Percentiles rank a stretch among this genome's conserved stretches.
Conservation (phyloP, 1,140 invertebrate genomes). For the Dermatophagoides farinae region DNA sequence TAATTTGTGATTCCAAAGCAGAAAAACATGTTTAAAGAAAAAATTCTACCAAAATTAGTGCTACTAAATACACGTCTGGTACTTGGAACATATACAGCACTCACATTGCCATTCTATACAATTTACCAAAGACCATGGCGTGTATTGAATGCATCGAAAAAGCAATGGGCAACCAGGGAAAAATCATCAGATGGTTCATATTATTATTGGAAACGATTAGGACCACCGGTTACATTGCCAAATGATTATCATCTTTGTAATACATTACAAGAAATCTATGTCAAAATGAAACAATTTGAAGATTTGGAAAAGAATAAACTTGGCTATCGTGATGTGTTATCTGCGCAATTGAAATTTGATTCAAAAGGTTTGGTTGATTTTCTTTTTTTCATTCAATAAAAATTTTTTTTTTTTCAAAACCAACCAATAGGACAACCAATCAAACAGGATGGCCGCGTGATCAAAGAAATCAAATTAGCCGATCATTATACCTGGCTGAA, state of each 20-base stretch:
- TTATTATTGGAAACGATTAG: not conserved
- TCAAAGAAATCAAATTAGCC: constrained; percentile 5
- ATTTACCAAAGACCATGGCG: constrained; percentile 62
- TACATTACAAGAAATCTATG: not conserved
- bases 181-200: not conserved
- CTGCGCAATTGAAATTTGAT: not conserved
- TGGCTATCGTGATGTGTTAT: not conserved
- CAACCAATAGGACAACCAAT: not conserved
- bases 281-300: not conserved
- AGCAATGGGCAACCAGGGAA: not conserved
- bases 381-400: not conserved
- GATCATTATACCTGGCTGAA: constrained; percentile 70
- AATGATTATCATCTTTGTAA: not conserved
- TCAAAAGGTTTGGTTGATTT: not conserved
- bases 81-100: constrained; percentile 5
- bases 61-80: constrained; percentile 7
- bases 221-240: not conserved
- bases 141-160: constrained; percentile 23
- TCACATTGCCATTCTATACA: constrained; percentile 65
- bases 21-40: not conserved
- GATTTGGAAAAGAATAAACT: not conserved
- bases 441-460: constrained; percentile 2
- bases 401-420: not conserved
- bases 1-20: not conserved
- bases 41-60: constrained; percentile 7